Percentiles rank a stretch among this genome's conserved stretches.
Conservation (phyloP, 2,113 vertebrate genomes). For the Capra hircus region DNA sequence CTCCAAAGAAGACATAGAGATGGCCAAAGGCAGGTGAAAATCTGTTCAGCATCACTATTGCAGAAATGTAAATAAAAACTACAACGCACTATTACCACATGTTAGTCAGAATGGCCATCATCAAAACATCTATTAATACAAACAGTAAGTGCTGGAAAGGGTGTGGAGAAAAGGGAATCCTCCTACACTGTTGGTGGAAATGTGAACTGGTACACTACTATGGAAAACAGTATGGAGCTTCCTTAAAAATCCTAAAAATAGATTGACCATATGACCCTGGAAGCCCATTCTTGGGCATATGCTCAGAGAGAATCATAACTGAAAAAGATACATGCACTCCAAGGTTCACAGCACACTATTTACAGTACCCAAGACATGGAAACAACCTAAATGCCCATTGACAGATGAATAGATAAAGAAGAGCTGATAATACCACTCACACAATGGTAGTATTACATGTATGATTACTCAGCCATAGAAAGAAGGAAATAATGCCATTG, state of each 20-base stretch:
- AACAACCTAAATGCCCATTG: not conserved
- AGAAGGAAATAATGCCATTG: not conserved
- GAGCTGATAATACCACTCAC: not conserved
- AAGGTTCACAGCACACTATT: not conserved
- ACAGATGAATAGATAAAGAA: not conserved
- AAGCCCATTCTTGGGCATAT: not conserved
- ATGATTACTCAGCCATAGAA: not conserved
- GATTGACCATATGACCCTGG: not conserved
- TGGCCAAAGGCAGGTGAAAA: not conserved
- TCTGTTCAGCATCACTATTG: not conserved
- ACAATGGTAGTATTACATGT: not conserved
- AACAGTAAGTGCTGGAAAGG: not conserved
- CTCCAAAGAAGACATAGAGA: not conserved
- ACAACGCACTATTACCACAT: not conserved
- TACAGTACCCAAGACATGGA: not conserved
- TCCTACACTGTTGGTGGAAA: not conserved
- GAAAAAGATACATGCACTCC: not conserved
- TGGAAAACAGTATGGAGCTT: not conserved
- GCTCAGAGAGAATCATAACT: not conserved
- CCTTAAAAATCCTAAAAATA: not conserved
- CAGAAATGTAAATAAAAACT: not conserved
- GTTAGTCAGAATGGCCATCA: not conserved
- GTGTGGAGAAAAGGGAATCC: not conserved
- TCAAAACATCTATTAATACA: not conserved
- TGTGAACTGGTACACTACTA: not conserved